phyloP scores from a whole-genome alignment of 2,797 vertebrate species.

The Mionectes olivaceus region DNA sequence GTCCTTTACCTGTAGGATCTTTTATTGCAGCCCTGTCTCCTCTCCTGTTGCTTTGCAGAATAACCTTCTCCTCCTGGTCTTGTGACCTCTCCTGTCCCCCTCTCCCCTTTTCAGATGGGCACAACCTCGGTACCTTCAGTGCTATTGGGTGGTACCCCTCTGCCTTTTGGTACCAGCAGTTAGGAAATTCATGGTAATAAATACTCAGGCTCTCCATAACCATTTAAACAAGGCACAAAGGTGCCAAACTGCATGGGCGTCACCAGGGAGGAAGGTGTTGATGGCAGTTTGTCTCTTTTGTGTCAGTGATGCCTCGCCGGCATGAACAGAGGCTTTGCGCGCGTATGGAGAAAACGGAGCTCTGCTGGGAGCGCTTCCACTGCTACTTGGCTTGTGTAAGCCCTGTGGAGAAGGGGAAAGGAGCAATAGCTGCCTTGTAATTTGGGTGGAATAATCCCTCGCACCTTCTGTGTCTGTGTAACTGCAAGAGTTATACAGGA shows the following conservation, averaged over 20 bases:
- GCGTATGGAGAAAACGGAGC: neutral
- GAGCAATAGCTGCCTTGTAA: slow-evolving; percentile 54
- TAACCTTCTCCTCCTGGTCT: neutral
- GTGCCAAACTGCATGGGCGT: slow-evolving; percentile 63
- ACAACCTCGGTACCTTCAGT: neutral
- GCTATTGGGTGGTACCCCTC: neutral
- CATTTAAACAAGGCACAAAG: slow-evolving; percentile 42
- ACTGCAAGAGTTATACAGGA: slow-evolving; percentile 37
- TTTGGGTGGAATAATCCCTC: slow-evolving; percentile 64
- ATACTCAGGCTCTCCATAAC: slow-evolving; percentile 10
- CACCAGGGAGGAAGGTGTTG: slow-evolving; percentile 53
- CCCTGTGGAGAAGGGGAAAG: slow-evolving; percentile 35
- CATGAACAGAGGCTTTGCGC: slow-evolving; percentile 22
- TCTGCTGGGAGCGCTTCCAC: neutral
- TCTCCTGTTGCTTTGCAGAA: neutral
- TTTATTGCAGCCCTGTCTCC: neutral
- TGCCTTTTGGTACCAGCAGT: neutral
- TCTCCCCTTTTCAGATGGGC: neutral
- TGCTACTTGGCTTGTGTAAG: slow-evolving; percentile 26
- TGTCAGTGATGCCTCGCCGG: slow-evolving; percentile 28
- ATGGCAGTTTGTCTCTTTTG: slow-evolving; percentile 63
- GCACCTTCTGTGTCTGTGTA: slow-evolving; percentile 61
- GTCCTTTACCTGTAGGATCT: neutral
- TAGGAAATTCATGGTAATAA: slow-evolving; percentile 26
- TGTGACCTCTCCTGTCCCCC: neutral